Evolutionary conservation across 2,113 vertebrate species (phyloP), one percentile per base, ranked within the genome.

Genomic region (Neotoma lepida): DNA sequence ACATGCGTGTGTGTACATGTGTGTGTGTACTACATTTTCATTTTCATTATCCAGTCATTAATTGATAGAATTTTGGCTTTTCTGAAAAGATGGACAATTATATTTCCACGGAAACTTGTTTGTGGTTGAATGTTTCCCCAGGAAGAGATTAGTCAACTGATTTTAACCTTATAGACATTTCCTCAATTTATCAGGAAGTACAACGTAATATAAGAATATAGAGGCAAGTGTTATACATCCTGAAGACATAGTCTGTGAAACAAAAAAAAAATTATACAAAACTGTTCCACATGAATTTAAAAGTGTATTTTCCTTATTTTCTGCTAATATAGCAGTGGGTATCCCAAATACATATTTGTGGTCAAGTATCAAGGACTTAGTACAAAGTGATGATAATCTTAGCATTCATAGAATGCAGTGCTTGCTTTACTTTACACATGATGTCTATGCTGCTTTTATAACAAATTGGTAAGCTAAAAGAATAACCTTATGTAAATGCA

Each of bases 391-490:
- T 89, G 78, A 94, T 86, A 0, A 94, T 91, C 84, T 89, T 41
- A 77, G 9, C 49, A 86, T 58, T 68, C 94, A 93, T 2, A 64
- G 71, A 90, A 41, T 73, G 68, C 94, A 95, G 12, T 87, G 3
- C 85, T 17, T 92, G 77, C 92, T 95, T 95, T 92, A 82, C 64
- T 88, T 84, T 26, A 15, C 49, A 66, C 94, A 92, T 12, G 15
- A 91, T 6, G 1, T 58, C 97, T 97, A 4, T 85, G 74, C 64
- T 95, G 94, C 89, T 93, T 89, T 49, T 41, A 96, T 92, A 95
- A 94, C 80, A 93, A 97, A 96, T 95, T 93, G 26, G 80, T 93
- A 95, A 68, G 91, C 85, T 94, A 88, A 96, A 97, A 95, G 94
- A 96, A 95, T 93, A 96, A 89, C 89, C 70, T 96, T 63, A 94